These are phyloP conservation scores for Wiebesia pumilae DNA, from an alignment of 1,140 invertebrate genomes.

Conservation along the genomic window DNA sequence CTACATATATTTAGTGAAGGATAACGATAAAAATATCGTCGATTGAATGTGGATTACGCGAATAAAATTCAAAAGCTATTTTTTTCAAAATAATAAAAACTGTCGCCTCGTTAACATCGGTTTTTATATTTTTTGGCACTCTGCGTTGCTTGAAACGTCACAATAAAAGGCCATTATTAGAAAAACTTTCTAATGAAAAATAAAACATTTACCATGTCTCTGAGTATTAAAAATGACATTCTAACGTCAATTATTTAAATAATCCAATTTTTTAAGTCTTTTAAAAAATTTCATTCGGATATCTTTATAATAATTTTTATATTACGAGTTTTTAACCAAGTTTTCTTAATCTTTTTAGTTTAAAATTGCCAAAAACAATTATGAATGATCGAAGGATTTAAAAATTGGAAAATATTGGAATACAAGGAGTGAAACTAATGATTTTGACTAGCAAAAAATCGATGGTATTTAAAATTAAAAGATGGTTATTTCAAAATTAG, in stretches of 20 bases:
- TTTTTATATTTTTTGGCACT: too few relatives aligned
- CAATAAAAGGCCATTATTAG: neutral
- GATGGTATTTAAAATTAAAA: neutral
- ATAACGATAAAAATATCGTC: neutral
- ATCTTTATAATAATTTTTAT: too few relatives aligned
- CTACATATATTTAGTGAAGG: neutral
- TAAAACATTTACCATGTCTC: neutral
- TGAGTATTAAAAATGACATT: neutral
- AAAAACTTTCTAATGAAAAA: neutral
- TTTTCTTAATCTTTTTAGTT: too few relatives aligned
- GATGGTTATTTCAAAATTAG: neutral
- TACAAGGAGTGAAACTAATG: neutral
- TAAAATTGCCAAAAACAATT: too few relatives aligned
- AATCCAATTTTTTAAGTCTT: neutral
- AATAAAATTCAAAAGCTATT: neutral
- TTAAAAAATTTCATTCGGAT: neutral
- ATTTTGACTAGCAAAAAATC: neutral
- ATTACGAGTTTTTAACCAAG: too few relatives aligned
- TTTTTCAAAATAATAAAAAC: neutral
- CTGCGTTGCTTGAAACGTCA: neutral
- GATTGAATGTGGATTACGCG: constrained; percentile 9
- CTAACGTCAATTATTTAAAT: too few relatives aligned
- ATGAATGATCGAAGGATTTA: too few relatives aligned
- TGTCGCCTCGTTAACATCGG: too few relatives aligned
- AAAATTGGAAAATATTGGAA: neutral